phyloP scores from a whole-genome alignment of 2,113 vertebrate species.

The Boulengeromyrus knoepffleri region DNA sequence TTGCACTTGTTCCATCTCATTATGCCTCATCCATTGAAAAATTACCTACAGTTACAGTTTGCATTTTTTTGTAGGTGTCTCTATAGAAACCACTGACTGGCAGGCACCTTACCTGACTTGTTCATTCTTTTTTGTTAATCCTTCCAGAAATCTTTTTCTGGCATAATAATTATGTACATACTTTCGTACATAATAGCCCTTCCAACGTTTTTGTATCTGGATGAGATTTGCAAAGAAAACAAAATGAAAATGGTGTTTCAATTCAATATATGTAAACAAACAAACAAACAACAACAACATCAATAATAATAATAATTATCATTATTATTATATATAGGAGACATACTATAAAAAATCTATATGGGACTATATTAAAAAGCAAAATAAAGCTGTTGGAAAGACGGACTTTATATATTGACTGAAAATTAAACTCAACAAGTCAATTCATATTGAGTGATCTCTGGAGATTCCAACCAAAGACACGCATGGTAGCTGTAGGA shows the following conservation, averaged over 20 bases:
- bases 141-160: constrained; percentile 73
- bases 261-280: neutral
- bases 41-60: neutral
- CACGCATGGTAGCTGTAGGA: neutral
- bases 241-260: neutral
- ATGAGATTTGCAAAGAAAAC: constrained; percentile 9
- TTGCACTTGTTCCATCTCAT: neutral
- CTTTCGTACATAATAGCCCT: constrained; percentile 76
- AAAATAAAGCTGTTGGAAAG: neutral
- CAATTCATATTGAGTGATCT: neutral
- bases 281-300: neutral
- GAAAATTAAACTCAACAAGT: constrained; percentile 1
- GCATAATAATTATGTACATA: constrained; percentile 79
- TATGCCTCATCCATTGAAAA: neutral
- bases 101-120: constrained; percentile 69
- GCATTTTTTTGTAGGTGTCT: neutral
- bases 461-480: neutral
- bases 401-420: neutral
- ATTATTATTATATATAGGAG: too few species aligned
- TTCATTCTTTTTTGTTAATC: constrained; percentile 66
- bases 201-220: constrained; percentile 85
- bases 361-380: neutral
- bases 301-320: too few species aligned
- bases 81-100: neutral
- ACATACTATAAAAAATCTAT: too few species aligned